Evolutionary conservation across 2,888 invertebrate genomes (phyloP).

Genomic region (Arrhopalites spinosus): DNA sequence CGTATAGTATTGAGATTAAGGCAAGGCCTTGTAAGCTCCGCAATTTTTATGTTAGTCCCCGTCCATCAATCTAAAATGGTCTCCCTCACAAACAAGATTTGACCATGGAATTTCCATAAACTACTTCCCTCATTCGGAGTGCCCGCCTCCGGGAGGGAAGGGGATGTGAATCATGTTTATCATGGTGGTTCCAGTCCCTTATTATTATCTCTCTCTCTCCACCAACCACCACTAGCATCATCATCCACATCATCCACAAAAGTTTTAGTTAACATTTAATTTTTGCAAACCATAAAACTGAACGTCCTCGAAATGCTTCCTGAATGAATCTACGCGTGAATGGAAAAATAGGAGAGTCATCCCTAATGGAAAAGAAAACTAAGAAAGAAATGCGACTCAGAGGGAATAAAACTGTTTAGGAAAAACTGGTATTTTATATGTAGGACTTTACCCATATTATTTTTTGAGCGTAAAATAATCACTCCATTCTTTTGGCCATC

Average conservation of each 20-base stretch:
- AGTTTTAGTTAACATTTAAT: conserved; percentile 15
- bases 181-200: background rate
- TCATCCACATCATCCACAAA: too few relatives aligned
- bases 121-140: conserved; percentile 35
- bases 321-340: conserved; percentile 31
- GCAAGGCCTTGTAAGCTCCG: conserved; percentile 33
- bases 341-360: too few relatives aligned
- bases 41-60: conserved; percentile 37
- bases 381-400: too few relatives aligned
- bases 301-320: conserved; percentile 36
- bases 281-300: conserved; percentile 36
- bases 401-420: too few relatives aligned
- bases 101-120: conserved; percentile 38
- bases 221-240: too few relatives aligned
- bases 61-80: conserved; percentile 33
- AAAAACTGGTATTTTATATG: too few relatives aligned
- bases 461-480: too few relatives aligned
- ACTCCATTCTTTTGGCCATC: too few relatives aligned
- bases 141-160: conserved; percentile 22
- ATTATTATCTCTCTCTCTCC: background rate
- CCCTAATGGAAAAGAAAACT: too few relatives aligned
- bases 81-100: conserved; percentile 36
- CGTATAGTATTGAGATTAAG: background rate
- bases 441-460: too few relatives aligned
- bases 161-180: background rate